These are phyloP conservation scores for Ceyx melanurus DNA, from an alignment of 2,113 vertebrate genomes.

Conservation along the genomic window DNA sequence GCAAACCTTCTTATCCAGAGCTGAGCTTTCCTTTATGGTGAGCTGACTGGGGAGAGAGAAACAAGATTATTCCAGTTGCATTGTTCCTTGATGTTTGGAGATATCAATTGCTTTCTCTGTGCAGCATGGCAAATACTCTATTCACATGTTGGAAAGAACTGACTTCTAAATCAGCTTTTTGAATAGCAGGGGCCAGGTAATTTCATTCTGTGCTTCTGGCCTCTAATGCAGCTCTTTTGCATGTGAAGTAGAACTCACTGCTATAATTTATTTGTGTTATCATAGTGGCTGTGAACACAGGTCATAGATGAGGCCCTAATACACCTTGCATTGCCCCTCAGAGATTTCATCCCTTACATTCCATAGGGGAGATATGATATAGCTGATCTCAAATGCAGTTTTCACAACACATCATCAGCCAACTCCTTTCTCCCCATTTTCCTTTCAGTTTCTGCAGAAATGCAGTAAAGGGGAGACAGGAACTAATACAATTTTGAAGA, in stretches of 20 bases:
- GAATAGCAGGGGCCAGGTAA: neutral
- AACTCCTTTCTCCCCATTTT: neutral
- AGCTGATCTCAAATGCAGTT: neutral
- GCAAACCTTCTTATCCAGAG: neutral
- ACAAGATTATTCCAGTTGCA: neutral
- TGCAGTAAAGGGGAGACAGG: neutral
- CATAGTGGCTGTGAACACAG: neutral
- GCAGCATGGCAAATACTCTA: neutral
- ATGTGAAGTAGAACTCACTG: neutral
- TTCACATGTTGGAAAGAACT: neutral
- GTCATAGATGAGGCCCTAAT: neutral
- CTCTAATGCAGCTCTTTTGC: neutral
- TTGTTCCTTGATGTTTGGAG: slow-evolving; percentile 1
- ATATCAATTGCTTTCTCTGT: neutral
- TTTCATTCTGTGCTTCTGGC: neutral
- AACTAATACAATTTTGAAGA: neutral
- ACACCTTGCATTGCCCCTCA: neutral
- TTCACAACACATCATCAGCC: neutral
- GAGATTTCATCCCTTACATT: neutral
- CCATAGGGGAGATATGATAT: neutral
- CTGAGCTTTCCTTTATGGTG: neutral
- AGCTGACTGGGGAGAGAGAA: neutral
- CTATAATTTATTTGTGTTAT: neutral
- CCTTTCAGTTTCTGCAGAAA: neutral
- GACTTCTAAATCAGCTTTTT: neutral